Base-by-base conservation (phyloP, 2,113 vertebrate species). In the Thamnaconus septentrionalis region DNA sequence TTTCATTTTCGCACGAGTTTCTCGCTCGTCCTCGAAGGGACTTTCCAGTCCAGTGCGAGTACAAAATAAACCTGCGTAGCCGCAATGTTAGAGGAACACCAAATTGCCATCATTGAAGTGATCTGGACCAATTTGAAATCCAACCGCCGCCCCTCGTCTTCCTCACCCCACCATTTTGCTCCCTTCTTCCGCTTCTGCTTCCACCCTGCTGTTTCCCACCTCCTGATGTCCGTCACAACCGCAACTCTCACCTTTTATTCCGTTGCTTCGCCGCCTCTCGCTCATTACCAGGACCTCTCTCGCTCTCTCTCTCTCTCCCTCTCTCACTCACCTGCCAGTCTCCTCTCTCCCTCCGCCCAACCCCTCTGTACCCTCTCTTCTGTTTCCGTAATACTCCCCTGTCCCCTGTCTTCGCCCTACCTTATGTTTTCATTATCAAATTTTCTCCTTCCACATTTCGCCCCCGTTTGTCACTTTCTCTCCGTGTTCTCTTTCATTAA, bases 231-330 rank as follows among this genome's bases (percentile, higher is more conserved):
- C 51, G 2, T 76, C 68, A 53, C 12, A 57, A 18, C 40, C 63
- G 53, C 54, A 4, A 40, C 53, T 52, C 54, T 51, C 43, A 71
- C 64, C 71, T 50, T 73, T 64, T 75, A 78, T 73, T 80, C 61
- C 18, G 45, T 41, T 50, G 12, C 41, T 53, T 59, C 59, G 9
- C 1, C 56, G 40, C n/a, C 63, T 47, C 55, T 61, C 40, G 41
- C 41, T 50, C 12, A 44, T 71, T 53, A 48, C 44, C 55, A 5
- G 42, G 66, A 47, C 53, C 55, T 11, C 39, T 65, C 61, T 41
- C 11, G 44, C 12, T 64, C 41, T 49, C 44, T 58, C 7, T 7
- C 9, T 42, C 12, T 12, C 31, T 31, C 10, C 3, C 6, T 45
- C n/a, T 57, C 42, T 7, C 11, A 9, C 3, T 40, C 53, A 8